These are phyloP conservation scores for Cydia amplana DNA, from an alignment of 1,140 invertebrate species.

Conservation along the genomic window DNA sequence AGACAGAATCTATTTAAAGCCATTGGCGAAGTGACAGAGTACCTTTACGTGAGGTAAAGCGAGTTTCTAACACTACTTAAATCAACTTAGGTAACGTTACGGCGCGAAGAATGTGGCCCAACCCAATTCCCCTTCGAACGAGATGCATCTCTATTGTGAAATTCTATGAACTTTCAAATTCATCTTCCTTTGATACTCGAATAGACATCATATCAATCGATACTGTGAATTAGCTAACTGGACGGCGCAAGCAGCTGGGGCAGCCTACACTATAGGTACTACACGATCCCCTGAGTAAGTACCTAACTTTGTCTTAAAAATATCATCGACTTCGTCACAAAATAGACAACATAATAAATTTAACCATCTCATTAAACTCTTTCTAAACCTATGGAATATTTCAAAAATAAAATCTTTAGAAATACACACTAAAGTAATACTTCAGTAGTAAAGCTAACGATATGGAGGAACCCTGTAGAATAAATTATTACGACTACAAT, in stretches of 20 bases:
- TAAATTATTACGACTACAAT: slow-evolving; percentile 61
- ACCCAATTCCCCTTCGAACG: neutral
- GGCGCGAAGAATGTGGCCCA: neutral
- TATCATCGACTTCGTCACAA: slow-evolving; percentile 32
- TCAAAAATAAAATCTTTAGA: slow-evolving; percentile 57
- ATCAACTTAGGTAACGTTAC: slow-evolving; percentile 23
- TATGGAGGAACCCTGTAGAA: slow-evolving; percentile 78
- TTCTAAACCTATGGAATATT: slow-evolving; percentile 70
- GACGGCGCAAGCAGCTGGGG: slow-evolving; percentile 15
- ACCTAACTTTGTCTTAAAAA: slow-evolving; percentile 1
- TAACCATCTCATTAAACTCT: slow-evolving; percentile 50
- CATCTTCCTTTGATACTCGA: neutral
- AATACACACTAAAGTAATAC: slow-evolving; percentile 69
- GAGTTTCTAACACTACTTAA: slow-evolving; percentile 1
- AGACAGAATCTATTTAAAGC: slow-evolving; percentile 27
- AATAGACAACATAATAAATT: slow-evolving; percentile 51
- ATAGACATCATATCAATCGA: neutral
- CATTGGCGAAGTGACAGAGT: slow-evolving; percentile 16
- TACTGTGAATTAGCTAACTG: neutral
- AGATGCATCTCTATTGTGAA: neutral
- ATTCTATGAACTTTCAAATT: neutral
- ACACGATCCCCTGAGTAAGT: slow-evolving; percentile 12
- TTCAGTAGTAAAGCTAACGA: slow-evolving; percentile 76
- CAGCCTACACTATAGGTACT: neutral
- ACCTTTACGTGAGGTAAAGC: slow-evolving; percentile 18